These are phyloP conservation scores for Pseudomyrmex cubaensis DNA, from an alignment of 1,140 invertebrate genomes.

Conservation along the genomic window DNA sequence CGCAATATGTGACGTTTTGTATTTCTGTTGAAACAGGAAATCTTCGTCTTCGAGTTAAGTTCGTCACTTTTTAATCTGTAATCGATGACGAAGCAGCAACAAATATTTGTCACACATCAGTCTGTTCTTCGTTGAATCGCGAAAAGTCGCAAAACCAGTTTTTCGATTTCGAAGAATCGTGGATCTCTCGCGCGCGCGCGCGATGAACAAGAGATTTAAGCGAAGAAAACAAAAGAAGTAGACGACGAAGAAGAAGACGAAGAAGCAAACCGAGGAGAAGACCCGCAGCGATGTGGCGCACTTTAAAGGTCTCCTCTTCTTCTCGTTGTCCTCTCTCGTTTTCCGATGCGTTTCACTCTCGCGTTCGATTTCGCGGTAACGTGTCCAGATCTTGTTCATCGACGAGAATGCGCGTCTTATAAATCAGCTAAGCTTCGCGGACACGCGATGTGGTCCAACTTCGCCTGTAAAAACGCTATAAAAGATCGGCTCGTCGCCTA, in stretches of 20 bases:
- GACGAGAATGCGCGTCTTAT: slow-evolving; percentile 48
- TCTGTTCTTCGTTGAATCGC: slow-evolving; percentile 60
- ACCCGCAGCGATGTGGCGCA: slow-evolving; percentile 51
- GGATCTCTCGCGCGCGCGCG: slow-evolving; percentile 17
- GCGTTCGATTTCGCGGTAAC: slow-evolving; percentile 61
- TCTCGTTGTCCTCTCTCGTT: slow-evolving; percentile 48
- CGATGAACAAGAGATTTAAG: slow-evolving; percentile 56
- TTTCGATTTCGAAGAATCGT: slow-evolving; percentile 67
- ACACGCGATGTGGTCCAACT: slow-evolving; percentile 58
- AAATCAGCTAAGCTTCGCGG: slow-evolving; percentile 50
- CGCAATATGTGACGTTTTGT: background rate
- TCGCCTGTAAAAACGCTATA: background rate
- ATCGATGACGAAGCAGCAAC: slow-evolving; percentile 24
- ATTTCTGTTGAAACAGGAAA: slow-evolving; percentile 29
- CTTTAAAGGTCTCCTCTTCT: slow-evolving; percentile 60
- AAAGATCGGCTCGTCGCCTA: slow-evolving; percentile 3
- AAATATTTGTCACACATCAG: slow-evolving; percentile 60
- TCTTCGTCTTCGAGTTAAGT: background rate
- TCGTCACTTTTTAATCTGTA: slow-evolving; percentile 33
- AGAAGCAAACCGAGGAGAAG: slow-evolving; percentile 49
- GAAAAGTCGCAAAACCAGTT: slow-evolving; percentile 68
- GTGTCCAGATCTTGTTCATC: slow-evolving; percentile 47
- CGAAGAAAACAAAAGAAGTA: background rate
- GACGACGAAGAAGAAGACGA: slow-evolving; percentile 31
- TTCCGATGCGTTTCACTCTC: slow-evolving; percentile 63